Evolutionary conservation across 2,113 vertebrate species (phyloP), one percentile per base, ranked within the genome.

Genomic region (Phalacrocorax aristotelis): DNA sequence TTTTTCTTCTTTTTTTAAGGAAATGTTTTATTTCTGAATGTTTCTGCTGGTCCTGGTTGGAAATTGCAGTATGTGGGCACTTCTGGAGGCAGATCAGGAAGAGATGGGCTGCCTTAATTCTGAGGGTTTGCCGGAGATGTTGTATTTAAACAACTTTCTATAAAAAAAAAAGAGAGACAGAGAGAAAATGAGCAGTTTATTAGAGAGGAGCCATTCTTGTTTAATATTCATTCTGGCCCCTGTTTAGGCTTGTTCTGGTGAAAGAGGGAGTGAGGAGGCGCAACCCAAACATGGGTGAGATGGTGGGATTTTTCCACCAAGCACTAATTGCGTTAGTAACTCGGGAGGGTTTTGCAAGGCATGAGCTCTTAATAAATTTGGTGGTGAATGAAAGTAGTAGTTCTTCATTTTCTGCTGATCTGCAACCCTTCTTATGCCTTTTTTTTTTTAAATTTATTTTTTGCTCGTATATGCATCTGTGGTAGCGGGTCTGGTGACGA

Each of bases 251-350:
- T 96, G 95, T 97, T 95, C 96, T 95, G 96, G 96, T 76, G 93
- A 75, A 92, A 61, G 91, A 93, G 91, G 95, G 92, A 94, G 91
- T 80, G 93, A 90, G 77, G 95, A 89, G 93, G 94, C 71, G 0
- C 96, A 95, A 88, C 92, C 96, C 95, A 92, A 94, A 92, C 90
- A 81, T 2, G 38, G 93, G 40, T 60, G 93, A 83, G 86, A 60
- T 54, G 96, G 96, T 94, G 95, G 96, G 95, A 90, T 96, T 97
- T 97, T 97, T 96, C 93, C 95, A 97, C 93, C 91, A 5, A 95
- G 93, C 94, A 83, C 88, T 96, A 96, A 93, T 91, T 95, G 93
- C 84, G 52, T 76, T 94, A 62, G 87, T 83, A 88, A 78, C 51
- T 51, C 77, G 26, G 34, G 77, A 93, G 69, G 72, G 90, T 80